These are phyloP conservation scores for Agrilus mali DNA, from an alignment of 2,888 invertebrate genomes.

Conservation along the genomic window DNA sequence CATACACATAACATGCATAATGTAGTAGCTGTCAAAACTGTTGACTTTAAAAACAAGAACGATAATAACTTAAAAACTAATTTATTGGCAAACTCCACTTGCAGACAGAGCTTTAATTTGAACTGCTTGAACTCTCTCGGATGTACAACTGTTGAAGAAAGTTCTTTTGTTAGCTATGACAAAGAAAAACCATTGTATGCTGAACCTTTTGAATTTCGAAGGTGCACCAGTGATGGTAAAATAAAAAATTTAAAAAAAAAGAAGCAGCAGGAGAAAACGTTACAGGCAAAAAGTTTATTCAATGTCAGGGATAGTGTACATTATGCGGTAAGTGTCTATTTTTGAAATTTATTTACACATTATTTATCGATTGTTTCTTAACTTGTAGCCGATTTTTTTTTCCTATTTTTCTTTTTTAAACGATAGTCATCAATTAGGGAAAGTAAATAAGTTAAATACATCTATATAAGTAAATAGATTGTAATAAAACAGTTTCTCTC, in stretches of 20 bases:
- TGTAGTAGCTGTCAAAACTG: too few relatives aligned
- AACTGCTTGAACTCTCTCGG: constrained; percentile 32
- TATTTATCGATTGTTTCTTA: too few relatives aligned
- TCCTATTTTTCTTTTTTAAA: too few relatives aligned
- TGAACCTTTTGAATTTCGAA: constrained; percentile 38
- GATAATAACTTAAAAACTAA: constrained; percentile 4
- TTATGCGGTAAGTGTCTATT: constrained; percentile 34
- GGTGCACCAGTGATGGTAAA: constrained; percentile 9
- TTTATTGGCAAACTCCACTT: neutral
- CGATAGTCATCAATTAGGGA: too few relatives aligned
- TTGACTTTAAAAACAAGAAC: constrained; percentile 5
- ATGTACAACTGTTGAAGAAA: constrained; percentile 25
- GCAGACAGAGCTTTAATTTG: constrained; percentile 21
- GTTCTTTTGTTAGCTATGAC: constrained; percentile 24
- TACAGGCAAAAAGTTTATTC: constrained; percentile 9
- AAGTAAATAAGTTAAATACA: too few relatives aligned
- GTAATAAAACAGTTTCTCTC: too few relatives aligned
- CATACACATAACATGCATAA: too few relatives aligned
- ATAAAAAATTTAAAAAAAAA: constrained; percentile 10
- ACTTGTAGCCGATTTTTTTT: too few relatives aligned
- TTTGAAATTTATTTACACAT: too few relatives aligned
- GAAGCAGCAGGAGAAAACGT: constrained; percentile 10
- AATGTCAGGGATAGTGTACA: constrained; percentile 26
- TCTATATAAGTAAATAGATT: too few relatives aligned
- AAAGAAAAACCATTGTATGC: constrained; percentile 49